A percentile compares a stretch with the other conserved stretches of the same genome.
Conservation (phyloP, 2,797 vertebrate genomes). For the Sebastes jordani region DNA sequence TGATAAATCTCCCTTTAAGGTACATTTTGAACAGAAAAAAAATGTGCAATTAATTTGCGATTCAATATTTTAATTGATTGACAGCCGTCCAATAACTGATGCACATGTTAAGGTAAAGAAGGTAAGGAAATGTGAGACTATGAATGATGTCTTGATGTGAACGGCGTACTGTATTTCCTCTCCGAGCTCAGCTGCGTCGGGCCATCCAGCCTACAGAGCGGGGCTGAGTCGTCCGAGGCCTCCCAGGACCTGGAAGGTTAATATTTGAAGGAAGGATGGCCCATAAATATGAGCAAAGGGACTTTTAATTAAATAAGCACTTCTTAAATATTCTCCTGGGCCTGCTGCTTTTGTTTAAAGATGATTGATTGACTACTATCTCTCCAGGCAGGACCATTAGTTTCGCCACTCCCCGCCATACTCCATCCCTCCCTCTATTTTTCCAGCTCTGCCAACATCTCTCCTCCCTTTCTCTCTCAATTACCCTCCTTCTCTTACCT, state of each 20-base stretch:
- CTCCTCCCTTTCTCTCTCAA: slow-evolving; percentile 73
- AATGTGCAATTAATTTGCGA: too few species aligned
- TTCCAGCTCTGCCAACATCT: slow-evolving; percentile 70
- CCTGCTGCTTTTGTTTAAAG: slow-evolving; percentile 97
- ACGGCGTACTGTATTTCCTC: not conserved
- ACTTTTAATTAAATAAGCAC: slow-evolving; percentile 99
- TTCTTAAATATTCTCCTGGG: slow-evolving; percentile 97
- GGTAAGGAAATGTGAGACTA: rapidly evolving
- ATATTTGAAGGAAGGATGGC: slow-evolving; percentile 93
- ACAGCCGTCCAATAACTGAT: not conserved
- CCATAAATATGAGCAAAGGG: slow-evolving; percentile 98
- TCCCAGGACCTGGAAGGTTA: slow-evolving; percentile 89
- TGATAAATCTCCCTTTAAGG: too few species aligned
- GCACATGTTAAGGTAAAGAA: too few species aligned
- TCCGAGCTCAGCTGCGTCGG: not conserved
- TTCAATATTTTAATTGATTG: too few species aligned
- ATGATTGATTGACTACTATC: slow-evolving; percentile 94
- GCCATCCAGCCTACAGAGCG: not conserved
- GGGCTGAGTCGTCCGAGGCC: slow-evolving; percentile 64
- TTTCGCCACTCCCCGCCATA: slow-evolving; percentile 71
- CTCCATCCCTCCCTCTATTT: slow-evolving; percentile 64
- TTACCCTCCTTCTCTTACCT: slow-evolving; percentile 52
- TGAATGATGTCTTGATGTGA: not conserved
- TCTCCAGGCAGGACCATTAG: slow-evolving; percentile 84
- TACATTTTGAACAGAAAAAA: too few species aligned